phyloP scores from a whole-genome alignment of 35 echinoderm and acorn worm species.

The Apostichopus japonicus region DNA sequence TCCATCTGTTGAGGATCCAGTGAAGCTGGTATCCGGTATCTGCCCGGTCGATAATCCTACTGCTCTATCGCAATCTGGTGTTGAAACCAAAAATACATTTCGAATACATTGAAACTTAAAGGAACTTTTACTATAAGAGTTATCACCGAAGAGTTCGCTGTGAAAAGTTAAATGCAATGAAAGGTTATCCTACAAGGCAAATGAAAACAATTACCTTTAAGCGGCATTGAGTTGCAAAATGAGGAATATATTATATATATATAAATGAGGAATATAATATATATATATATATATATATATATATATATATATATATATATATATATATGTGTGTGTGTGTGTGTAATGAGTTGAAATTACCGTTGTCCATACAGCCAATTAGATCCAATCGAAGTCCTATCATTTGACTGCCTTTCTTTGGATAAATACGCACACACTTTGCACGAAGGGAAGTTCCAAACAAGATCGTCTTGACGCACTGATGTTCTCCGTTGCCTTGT shows the following conservation, averaged over 20 bases:
- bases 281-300: no score
- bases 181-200: no score
- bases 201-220: no score
- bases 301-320: no score
- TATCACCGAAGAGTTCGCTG: no score
- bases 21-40: constrained; percentile 43
- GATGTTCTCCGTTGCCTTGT: constrained; percentile 44
- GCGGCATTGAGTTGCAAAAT: no score
- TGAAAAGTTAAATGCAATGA: no score
- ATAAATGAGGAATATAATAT: no score
- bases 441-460: constrained; percentile 44
- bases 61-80: constrained; percentile 23
- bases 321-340: no score
- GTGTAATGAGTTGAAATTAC: neutral
- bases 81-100: neutral
- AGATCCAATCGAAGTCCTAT: constrained; percentile 55
- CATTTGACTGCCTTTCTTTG: neutral
- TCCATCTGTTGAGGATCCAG: constrained; percentile 23
- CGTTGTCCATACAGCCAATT: constrained; percentile 66
- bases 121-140: no score
- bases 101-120: neutral
- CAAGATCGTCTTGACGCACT: constrained; percentile 38
- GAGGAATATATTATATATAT: no score
- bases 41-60: neutral
- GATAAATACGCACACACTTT: constrained; percentile 40